Evolutionary conservation across 2,113 vertebrate genomes (phyloP).

Genomic region (Okapia johnstoni): DNA sequence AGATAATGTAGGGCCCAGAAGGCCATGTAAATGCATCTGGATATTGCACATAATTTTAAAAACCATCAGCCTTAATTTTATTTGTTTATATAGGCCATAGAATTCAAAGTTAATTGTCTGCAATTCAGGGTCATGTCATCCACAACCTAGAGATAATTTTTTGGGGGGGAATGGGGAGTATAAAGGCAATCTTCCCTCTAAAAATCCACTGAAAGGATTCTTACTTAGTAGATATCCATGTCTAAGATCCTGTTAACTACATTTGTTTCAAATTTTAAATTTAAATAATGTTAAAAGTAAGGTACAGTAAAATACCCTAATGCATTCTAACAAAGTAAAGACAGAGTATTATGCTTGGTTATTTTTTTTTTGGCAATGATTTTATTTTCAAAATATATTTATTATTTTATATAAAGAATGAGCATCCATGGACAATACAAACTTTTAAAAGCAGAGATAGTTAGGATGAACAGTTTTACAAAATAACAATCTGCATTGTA

Average conservation of each 20-base stretch:
- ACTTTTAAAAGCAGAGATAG: neutral
- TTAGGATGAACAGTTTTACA: neutral
- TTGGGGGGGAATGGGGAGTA: neutral
- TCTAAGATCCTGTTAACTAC: neutral
- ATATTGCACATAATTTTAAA: neutral
- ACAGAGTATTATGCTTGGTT: neutral
- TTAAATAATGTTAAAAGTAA: neutral
- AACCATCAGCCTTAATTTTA: neutral
- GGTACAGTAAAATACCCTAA: neutral
- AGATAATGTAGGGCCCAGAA: fast-evolving
- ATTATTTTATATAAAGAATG: slow-evolving; percentile 13
- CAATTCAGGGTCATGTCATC: neutral
- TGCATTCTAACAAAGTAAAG: neutral
- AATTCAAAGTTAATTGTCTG: neutral
- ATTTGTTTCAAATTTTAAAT: neutral
- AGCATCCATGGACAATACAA: neutral
- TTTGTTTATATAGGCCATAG: neutral
- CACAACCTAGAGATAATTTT: neutral
- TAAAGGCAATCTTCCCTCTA: neutral
- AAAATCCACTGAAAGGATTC: neutral
- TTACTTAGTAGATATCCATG: neutral
- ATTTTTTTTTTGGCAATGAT: neutral
- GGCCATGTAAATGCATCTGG: neutral
- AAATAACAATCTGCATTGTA: neutral
- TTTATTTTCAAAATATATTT: neutral